phyloP scores from a whole-genome alignment of 2,888 invertebrate species.

The Aspidiotus destructor region DNA sequence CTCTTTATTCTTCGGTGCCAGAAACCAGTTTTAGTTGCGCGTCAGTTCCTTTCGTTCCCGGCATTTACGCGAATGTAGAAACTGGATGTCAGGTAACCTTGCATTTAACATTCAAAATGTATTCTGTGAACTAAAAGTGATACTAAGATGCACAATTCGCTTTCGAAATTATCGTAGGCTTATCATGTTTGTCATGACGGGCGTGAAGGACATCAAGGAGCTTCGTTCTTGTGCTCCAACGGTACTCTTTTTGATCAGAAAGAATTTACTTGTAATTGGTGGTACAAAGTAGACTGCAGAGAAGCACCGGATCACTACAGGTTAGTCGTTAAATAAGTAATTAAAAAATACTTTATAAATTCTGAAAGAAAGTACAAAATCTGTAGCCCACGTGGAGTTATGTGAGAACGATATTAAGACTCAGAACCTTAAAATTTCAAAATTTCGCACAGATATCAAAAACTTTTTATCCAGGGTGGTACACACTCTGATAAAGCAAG shows the following conservation, averaged over 20 bases:
- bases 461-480: too few relatives aligned
- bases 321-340: conserved; percentile 44
- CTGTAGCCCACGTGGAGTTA: background rate
- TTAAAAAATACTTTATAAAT: background rate
- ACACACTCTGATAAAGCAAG: too few relatives aligned
- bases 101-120: background rate
- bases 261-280: conserved; percentile 82
- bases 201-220: conserved; percentile 63
- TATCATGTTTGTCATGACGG: conserved; percentile 83
- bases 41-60: conserved; percentile 67
- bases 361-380: background rate
- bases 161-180: conserved; percentile 48
- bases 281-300: conserved; percentile 80
- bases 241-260: conserved; percentile 79
- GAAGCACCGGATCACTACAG: conserved; percentile 63
- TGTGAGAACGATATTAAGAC: too few relatives aligned
- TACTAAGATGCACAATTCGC: background rate
- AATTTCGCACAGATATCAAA: too few relatives aligned
- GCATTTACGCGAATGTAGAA: conserved; percentile 85
- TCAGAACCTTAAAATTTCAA: too few relatives aligned
- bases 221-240: conserved; percentile 73
- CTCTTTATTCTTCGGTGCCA: conserved; percentile 66
- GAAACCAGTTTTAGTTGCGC: conserved; percentile 69
- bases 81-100: conserved; percentile 66
- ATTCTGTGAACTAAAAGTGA: background rate